Percentiles rank a stretch among this genome's conserved stretches.
Evolutionary conservation across 2,797 vertebrate species (phyloP).

Genomic region (Prionace glauca): DNA sequence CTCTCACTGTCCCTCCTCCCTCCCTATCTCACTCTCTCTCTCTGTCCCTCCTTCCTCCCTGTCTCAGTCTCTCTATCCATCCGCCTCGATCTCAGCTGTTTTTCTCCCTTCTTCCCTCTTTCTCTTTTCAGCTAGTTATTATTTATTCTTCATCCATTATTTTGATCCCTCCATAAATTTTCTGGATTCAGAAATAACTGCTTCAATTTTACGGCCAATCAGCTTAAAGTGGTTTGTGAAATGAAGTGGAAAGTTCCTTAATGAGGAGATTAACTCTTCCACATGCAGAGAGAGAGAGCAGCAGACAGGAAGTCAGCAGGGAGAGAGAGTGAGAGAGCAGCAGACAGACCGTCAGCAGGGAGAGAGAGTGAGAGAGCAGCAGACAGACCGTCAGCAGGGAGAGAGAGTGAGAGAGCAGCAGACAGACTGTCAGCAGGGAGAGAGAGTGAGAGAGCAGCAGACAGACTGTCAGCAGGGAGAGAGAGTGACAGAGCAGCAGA

Average conservation of each 20-base stretch:
- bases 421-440: too few species aligned
- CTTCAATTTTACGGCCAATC: constrained; percentile 29
- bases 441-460: too few species aligned
- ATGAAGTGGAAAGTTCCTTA: constrained; percentile 28
- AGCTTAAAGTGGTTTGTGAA: constrained; percentile 33
- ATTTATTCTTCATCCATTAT: neutral
- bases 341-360: too few species aligned
- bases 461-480: too few species aligned
- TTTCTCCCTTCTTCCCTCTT: neutral
- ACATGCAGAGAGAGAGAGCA: neutral
- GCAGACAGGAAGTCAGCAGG: too few species aligned
- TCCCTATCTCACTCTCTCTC: neutral
- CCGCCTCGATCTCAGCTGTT: too few species aligned
- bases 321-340: neutral
- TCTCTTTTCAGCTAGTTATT: neutral
- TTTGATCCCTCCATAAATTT: neutral
- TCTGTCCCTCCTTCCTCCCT: neutral
- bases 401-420: too few species aligned
- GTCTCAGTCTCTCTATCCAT: too few species aligned
- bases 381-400: too few species aligned
- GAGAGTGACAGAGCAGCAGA: too few species aligned
- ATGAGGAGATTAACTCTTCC: constrained; percentile 17
- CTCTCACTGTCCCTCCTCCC: neutral
- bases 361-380: too few species aligned
- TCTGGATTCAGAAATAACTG: constrained; percentile 16